These are phyloP conservation scores for Nannospalax galili DNA, from an alignment of 2,113 vertebrate species.

Conservation along the genomic window DNA sequence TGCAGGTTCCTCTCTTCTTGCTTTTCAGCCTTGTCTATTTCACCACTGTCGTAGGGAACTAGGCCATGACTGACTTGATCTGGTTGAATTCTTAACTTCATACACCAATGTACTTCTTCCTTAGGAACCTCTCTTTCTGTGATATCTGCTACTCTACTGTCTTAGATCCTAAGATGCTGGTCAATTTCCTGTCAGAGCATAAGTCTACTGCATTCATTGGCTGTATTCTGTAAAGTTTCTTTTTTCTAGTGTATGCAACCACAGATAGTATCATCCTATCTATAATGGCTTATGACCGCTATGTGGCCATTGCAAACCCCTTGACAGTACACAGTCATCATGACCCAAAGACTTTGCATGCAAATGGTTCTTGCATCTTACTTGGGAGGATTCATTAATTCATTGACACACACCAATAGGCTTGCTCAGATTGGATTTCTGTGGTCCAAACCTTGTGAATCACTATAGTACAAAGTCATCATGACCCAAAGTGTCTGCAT, in stretches of 20 bases:
- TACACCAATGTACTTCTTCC: conserved; percentile 75
- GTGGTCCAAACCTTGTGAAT: conserved; percentile 64
- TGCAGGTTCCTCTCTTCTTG: conserved; percentile 65
- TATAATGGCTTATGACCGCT: conserved; percentile 75
- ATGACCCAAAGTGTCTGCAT: conserved; percentile 39
- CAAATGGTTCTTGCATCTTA: conserved; percentile 61
- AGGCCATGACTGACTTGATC: conserved; percentile 68
- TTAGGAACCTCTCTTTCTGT: conserved; percentile 76
- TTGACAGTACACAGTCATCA: conserved; percentile 60
- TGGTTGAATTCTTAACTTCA: conserved; percentile 57
- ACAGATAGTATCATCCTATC: conserved; percentile 68
- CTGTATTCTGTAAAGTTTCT: conserved; percentile 66
- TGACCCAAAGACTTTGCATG: conserved; percentile 56
- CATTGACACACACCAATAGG: conserved; percentile 62
- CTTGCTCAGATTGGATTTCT: conserved; percentile 72
- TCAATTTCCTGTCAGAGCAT: conserved; percentile 49
- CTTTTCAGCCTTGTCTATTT: conserved; percentile 60
- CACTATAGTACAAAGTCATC: too few species aligned
- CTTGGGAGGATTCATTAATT: conserved; percentile 57
- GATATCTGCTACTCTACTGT: conserved; percentile 75
- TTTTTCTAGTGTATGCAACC: conserved; percentile 63
- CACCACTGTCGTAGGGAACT: conserved; percentile 67
- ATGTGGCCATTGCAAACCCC: conserved; percentile 69
- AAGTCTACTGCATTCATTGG: conserved; percentile 47
- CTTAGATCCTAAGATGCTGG: conserved; percentile 67